Evolutionary conservation across 2,113 vertebrate species (phyloP), one percentile per base, ranked within the genome.

Genomic region (Irena cyanogastra): DNA sequence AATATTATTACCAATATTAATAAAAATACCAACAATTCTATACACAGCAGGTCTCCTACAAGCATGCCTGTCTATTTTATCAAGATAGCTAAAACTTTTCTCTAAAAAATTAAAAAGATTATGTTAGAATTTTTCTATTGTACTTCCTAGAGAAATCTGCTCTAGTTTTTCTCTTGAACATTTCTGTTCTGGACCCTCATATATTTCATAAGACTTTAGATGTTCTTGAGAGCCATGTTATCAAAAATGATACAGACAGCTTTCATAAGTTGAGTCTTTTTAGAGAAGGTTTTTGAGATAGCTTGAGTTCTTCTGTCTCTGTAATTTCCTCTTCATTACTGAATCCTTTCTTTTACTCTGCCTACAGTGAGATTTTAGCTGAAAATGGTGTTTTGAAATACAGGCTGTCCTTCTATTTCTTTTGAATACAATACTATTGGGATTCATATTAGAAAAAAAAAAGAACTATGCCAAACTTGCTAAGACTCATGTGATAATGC

Each of bases 191-290:
- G 82, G 69, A 89, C 49, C 33, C 41, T 76, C 61, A 79, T 44
- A 11, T 31, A 47, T 69, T 79, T 87, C 16, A 69, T n/a, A 49
- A 86, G 70, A 71, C 68, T 54, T 94, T 16, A 89, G 59, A 79
- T 31, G 50, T 92, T 77, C 11, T 3, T 3, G 26, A 74, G 50
- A 95, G 37, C 10, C 41, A 4, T 23, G 70, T 80, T 80, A 70
- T 41, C 71, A 75, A 89, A 94, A 94, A n/a, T 80, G 70, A 87
- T 81, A 60, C 50, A 80, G 69, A 56, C 59, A 84, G 26, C 22
- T 97, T 96, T 93, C 49, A 56, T 63, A 95, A 89, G 94, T 15
- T 85, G 39, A 92, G 52, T 66, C 39, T 92, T 91, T 69, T 47
- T 83, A 85, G 69, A 65, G 18, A 87, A 78, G 24, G 69, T 86